phyloP scores from a whole-genome alignment of 2,113 vertebrate species.

The Tautogolabrus adspersus region DNA sequence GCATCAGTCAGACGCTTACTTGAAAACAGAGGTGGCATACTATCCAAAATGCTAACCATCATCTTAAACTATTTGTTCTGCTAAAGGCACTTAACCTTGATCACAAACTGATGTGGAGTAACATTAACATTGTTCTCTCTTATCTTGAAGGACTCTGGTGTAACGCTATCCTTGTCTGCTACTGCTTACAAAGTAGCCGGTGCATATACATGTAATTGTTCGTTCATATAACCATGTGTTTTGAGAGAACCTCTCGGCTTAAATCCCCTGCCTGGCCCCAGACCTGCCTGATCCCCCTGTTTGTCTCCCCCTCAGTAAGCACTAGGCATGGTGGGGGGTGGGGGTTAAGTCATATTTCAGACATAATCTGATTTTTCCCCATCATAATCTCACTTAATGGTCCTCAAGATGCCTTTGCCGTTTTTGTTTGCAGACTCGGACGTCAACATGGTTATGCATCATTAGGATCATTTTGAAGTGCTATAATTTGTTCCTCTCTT shows the following conservation, averaged over 20 bases:
- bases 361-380: constrained; percentile 74
- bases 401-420: constrained; percentile 38
- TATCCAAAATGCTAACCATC: constrained; percentile 58
- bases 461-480: neutral
- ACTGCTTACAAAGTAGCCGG: neutral
- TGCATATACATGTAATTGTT: constrained; percentile 19
- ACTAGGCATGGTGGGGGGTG: constrained; percentile 48
- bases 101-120: constrained; percentile 9
- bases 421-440: constrained; percentile 27
- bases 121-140: neutral
- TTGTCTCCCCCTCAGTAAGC: constrained; percentile 57
- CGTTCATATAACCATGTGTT: constrained; percentile 23
- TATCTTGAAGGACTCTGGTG: neutral
- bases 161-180: neutral
- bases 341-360: constrained; percentile 78
- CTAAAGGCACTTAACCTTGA: constrained; percentile 7
- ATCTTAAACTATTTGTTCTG: constrained; percentile 42
- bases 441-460: constrained; percentile 17
- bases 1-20: constrained; percentile 56
- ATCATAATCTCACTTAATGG: constrained; percentile 66
- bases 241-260: constrained; percentile 32
- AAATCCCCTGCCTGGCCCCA: constrained; percentile 65
- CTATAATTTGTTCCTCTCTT: constrained; percentile 30
- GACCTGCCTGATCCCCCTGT: constrained; percentile 70
- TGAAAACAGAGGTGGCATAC: constrained; percentile 50